A percentile compares a stretch with the other conserved stretches of the same genome.
Conservation (phyloP, 2,113 vertebrate genomes). For the Trogon surrucura region DNA sequence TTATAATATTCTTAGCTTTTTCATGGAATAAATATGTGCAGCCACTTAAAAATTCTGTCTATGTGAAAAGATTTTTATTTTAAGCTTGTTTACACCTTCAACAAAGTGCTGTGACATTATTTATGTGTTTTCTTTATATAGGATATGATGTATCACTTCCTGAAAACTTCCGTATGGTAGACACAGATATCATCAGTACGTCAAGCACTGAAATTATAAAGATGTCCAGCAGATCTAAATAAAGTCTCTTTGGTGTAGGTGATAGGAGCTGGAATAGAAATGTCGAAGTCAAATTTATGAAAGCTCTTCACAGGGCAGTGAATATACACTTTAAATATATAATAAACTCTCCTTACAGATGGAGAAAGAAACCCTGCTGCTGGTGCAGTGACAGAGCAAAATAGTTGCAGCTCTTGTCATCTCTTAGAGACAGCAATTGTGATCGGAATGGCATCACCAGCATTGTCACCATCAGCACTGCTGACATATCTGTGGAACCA, state of each 20-base stretch:
- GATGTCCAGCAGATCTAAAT: constrained; percentile 37
- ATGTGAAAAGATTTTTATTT: background rate
- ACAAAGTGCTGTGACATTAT: background rate
- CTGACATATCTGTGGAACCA: background rate
- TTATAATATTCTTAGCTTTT: background rate
- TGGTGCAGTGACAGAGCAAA: constrained; percentile 17
- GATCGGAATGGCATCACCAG: background rate
- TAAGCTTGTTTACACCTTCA: background rate
- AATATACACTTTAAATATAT: constrained; percentile 58
- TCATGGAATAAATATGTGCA: background rate
- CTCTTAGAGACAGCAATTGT: background rate
- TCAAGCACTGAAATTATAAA: constrained; percentile 49
- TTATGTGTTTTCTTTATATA: background rate
- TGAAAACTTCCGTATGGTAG: background rate
- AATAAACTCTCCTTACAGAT: constrained; percentile 24
- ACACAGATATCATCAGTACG: background rate
- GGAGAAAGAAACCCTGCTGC: background rate
- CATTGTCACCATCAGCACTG: background rate
- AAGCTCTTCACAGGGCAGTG: constrained; percentile 28
- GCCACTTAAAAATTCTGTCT: background rate
- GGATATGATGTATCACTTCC: background rate
- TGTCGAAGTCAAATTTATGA: constrained; percentile 49
- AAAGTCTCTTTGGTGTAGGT: constrained; percentile 44
- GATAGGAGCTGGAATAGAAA: constrained; percentile 46
- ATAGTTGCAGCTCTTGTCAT: constrained; percentile 37